Evolutionary conservation across 2,797 vertebrate genomes (phyloP), one percentile per base, ranked within the genome.

Genomic region (Sebastes vulpes): DNA sequence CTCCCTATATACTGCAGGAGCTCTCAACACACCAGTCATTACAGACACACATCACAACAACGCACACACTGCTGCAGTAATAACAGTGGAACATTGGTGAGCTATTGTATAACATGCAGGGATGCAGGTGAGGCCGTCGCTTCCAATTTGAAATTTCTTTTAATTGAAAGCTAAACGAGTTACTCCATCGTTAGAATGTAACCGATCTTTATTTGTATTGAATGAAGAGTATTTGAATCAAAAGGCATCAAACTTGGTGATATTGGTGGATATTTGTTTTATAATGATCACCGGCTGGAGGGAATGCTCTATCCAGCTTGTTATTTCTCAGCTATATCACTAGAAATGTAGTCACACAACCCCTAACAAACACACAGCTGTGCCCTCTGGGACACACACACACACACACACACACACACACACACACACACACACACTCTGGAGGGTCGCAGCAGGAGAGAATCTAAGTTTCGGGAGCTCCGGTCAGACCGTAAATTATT

Each of bases 1-100:
- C 65, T 72, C 80, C 79, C 87, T 78, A 85, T 90, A 86, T 88
- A 81, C 85, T 71, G 83, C 91, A 83, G 84, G 88, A 80, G 81
- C 84, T 85, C 86, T 89, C 91, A 89, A 91, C 92, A 89, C 89
- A 89, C 82, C 83, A 90, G 91, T 87, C 94, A 93, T 92, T 94
- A 88, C 81, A 71, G 87, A 91, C 92, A 91, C 89, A 87, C 89
- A 93, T 91, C 81, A 89, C 80, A 87, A 81, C 83, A 87, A 79
- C 73, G 31, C 88, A 70, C 80, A 82, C 81, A 70, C 85, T 86
- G 87, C 84, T 71, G 88, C 74, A 76, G 68, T 68, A 84, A 82
- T 79, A 84, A 84, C 26, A 81, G 77, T 32, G 71, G 68, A 63
- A 75, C 76, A 83, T 75, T 79, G 38, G 31, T 67, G 38, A 79